Percentiles rank a stretch among this genome's conserved stretches.
These are phyloP conservation scores for Pogonognathellus flavescens DNA, from an alignment of 1,140 invertebrate genomes.

Conservation along the genomic window DNA sequence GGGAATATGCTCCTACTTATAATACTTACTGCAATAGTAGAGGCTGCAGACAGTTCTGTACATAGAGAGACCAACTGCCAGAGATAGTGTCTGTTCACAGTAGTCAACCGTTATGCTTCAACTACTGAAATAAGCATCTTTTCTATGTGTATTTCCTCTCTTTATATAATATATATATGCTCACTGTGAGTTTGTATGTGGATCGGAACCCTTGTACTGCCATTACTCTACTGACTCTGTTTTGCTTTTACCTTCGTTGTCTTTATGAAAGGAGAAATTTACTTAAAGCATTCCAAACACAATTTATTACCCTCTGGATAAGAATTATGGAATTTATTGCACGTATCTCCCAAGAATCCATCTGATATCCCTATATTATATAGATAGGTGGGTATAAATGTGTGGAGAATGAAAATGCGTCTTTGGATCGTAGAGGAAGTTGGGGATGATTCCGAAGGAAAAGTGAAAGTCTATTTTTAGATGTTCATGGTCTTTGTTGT, in stretches of 20 bases:
- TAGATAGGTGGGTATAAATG: background rate
- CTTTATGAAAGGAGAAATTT: conserved; percentile 47
- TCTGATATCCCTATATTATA: background rate
- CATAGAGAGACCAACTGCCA: background rate
- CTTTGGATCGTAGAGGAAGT: background rate
- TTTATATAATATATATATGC: too few species aligned
- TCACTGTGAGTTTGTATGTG: too few species aligned
- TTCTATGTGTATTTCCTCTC: background rate
- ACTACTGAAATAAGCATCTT: background rate
- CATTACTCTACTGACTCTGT: background rate
- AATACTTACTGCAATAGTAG: background rate
- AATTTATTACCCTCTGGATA: conserved; percentile 42
- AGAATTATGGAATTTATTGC: conserved; percentile 40
- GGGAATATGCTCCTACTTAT: background rate
- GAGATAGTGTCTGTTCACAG: background rate
- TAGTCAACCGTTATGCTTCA: background rate
- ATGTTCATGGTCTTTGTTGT: too few species aligned
- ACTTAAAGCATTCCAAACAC: conserved; percentile 35
- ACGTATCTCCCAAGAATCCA: background rate
- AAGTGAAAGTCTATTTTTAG: too few species aligned
- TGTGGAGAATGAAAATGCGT: background rate
- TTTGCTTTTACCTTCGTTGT: conserved; percentile 16
- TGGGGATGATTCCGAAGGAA: too few species aligned
- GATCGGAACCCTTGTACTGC: too few species aligned
- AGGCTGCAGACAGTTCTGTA: conserved; percentile 26